Evolutionary conservation across 1,140 invertebrate genomes (phyloP).

Genomic region (Drosophila sulfurigaster): DNA sequence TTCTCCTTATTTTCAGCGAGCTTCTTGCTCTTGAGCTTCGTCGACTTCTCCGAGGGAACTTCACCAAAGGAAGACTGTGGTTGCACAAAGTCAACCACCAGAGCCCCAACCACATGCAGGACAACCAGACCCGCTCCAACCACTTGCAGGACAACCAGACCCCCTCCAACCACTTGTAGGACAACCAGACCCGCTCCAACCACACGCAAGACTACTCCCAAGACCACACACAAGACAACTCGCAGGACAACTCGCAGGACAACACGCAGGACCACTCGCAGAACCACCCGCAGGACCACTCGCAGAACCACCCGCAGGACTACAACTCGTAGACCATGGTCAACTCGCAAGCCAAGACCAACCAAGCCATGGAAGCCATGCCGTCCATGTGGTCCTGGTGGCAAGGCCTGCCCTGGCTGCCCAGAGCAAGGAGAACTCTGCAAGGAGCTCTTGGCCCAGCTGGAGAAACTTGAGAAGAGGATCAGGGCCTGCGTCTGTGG

Average conservation of each 20-base stretch:
- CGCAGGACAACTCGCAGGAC: too few species aligned
- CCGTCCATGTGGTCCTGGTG: constrained; percentile 34
- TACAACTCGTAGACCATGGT: too few species aligned
- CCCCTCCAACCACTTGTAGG: neutral
- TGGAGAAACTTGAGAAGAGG: neutral
- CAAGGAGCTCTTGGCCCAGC: neutral
- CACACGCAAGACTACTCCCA: too few species aligned
- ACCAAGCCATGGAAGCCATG: constrained; percentile 11
- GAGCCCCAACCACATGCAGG: neutral
- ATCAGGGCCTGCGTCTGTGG: constrained; percentile 42
- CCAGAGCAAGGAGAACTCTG: neutral
- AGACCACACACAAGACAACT: too few species aligned
- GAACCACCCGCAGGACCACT: neutral
- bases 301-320: neutral
- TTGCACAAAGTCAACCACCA: neutral
- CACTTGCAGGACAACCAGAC: neutral
- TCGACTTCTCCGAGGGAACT: neutral
- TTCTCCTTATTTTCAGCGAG: neutral
- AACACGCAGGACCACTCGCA: neutral
- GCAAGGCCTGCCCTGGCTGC: constrained; percentile 22
- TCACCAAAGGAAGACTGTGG: neutral
- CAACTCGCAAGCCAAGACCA: neutral
- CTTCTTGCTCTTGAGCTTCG: neutral
- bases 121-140: neutral
- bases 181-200: neutral